Percentiles rank a stretch among this genome's conserved stretches.
Evolutionary conservation across 2,888 invertebrate genomes (phyloP).

Genomic region (Amphimallon solstitiale): DNA sequence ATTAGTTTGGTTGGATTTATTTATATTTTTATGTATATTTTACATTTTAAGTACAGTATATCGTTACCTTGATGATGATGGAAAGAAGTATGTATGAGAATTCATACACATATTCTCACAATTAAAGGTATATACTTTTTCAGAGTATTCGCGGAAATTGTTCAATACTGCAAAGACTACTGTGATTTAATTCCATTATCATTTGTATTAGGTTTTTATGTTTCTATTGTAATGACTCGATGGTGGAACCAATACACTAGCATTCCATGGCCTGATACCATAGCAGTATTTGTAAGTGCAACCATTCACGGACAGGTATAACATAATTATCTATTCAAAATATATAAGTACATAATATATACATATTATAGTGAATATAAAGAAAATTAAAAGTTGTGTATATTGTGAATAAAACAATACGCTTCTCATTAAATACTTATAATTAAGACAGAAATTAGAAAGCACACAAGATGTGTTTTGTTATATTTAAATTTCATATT

Average conservation of each 20-base stretch:
- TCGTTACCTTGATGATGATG: slow-evolving; percentile 74
- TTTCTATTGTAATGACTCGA: slow-evolving; percentile 89
- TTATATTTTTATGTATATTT: slow-evolving; percentile 82
- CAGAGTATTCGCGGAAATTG: slow-evolving; percentile 84
- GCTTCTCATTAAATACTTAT: no score
- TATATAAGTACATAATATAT: no score
- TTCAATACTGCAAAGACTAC: slow-evolving; percentile 86
- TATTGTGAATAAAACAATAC: no score
- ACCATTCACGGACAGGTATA: slow-evolving; percentile 81
- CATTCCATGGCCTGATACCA: slow-evolving; percentile 89
- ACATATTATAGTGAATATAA: no score
- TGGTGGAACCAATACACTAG: slow-evolving; percentile 90
- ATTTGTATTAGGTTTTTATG: slow-evolving; percentile 94
- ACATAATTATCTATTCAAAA: no score
- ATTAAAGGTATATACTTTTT: slow-evolving; percentile 46
- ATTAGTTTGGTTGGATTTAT: slow-evolving; percentile 88
- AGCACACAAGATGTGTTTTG: background rate
- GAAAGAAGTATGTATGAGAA: slow-evolving; percentile 72
- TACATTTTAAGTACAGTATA: slow-evolving; percentile 83
- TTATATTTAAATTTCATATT: no score
- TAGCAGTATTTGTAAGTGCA: slow-evolving; percentile 87
- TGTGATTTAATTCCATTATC: slow-evolving; percentile 90
- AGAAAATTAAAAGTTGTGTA: no score
- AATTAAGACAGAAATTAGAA: no score
- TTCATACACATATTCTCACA: slow-evolving; percentile 40